Evolutionary conservation across 2,888 invertebrate species (phyloP).

Genomic region (Congeria kusceri): DNA sequence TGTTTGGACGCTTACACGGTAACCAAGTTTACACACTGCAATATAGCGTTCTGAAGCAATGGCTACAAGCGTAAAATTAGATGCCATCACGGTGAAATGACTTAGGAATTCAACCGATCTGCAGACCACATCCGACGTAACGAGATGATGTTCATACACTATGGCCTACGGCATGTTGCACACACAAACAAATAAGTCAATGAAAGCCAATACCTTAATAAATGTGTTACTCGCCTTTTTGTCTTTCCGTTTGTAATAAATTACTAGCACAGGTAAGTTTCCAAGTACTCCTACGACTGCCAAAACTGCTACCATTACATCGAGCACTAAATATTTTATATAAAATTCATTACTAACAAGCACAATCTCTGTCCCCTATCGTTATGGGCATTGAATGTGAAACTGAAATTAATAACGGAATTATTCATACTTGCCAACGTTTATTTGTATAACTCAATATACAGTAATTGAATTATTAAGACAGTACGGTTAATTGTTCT

Average conservation of each 20-base stretch:
- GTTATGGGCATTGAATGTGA: too few species aligned
- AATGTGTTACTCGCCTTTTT: slow-evolving; percentile 72
- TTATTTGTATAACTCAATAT: too few species aligned
- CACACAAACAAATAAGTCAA: slow-evolving; percentile 73
- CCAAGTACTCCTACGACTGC: slow-evolving; percentile 71
- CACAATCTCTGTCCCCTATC: too few species aligned
- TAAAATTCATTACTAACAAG: too few species aligned
- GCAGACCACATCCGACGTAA: slow-evolving; percentile 70
- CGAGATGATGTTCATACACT: slow-evolving; percentile 73
- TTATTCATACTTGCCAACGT: too few species aligned
- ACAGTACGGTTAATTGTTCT: too few species aligned
- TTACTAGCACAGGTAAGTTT: slow-evolving; percentile 73
- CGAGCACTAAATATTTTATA: too few species aligned
- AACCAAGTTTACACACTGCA: slow-evolving; percentile 73
- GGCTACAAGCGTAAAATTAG: slow-evolving; percentile 72
- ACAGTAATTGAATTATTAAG: too few species aligned
- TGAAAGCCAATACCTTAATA: slow-evolving; percentile 72
- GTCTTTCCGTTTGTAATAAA: slow-evolving; percentile 68
- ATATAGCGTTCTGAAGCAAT: slow-evolving; percentile 75
- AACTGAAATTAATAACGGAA: too few species aligned
- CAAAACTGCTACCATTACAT: slow-evolving; percentile 60
- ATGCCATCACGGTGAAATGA: slow-evolving; percentile 69
- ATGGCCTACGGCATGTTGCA: slow-evolving; percentile 75
- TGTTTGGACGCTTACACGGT: slow-evolving; percentile 61
- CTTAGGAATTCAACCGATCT: slow-evolving; percentile 71